Conservation (phyloP, 2,888 invertebrate species). For the Iphiclides podalirius region DNA sequence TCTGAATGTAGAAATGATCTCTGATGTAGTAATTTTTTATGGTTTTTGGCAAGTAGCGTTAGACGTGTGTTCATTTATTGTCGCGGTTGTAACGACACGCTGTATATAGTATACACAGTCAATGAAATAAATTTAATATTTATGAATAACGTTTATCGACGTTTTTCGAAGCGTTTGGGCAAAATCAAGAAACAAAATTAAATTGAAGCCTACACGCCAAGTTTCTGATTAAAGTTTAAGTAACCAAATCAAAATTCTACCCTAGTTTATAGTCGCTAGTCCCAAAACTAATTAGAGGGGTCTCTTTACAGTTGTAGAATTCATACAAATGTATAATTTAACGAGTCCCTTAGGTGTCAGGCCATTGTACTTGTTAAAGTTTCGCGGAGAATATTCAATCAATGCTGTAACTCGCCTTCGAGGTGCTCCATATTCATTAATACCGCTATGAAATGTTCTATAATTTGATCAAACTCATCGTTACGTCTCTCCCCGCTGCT, state of each 20-base stretch:
- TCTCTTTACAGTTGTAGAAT: conserved; percentile 11
- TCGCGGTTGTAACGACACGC: no score
- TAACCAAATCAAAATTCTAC: conserved; percentile 10
- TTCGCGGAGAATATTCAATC: conserved; percentile 30
- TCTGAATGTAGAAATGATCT: no score
- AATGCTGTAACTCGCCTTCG: conserved; percentile 25
- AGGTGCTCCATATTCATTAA: conserved; percentile 30
- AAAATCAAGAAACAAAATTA: neutral
- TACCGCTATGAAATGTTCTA: conserved; percentile 31
- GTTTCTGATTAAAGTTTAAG: conserved; percentile 18
- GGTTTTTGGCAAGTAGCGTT: no score
- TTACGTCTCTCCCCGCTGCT: conserved; percentile 31
- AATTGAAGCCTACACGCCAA: conserved; percentile 1
- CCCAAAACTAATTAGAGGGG: conserved; percentile 13
- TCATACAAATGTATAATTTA: conserved; percentile 16
- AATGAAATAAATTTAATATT: no score
- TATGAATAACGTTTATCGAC: no score
- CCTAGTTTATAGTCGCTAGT: conserved; percentile 8
- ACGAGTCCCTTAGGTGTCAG: conserved; percentile 14
- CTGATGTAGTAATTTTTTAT: no score
- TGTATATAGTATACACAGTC: no score
- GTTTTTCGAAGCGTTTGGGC: neutral
- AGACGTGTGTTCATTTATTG: no score
- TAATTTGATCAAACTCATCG: conserved; percentile 39
- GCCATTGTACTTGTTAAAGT: conserved; percentile 15